Base-by-base conservation (phyloP, 2,888 invertebrate species). In the Julus scandinavius region DNA sequence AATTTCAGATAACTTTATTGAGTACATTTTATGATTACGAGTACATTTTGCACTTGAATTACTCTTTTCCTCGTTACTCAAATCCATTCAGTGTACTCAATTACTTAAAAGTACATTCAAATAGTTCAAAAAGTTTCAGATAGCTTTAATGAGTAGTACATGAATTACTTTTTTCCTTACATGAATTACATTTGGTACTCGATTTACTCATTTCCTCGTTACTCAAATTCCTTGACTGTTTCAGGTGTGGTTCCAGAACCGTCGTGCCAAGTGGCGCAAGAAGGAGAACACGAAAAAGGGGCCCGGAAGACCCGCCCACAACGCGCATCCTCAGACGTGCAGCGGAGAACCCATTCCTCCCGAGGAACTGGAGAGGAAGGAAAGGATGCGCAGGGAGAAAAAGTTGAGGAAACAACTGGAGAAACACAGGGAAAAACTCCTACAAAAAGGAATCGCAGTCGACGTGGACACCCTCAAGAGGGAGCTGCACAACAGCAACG, bases 171-270 rank as follows among this genome's bases (percentile, higher is more conserved):
- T 29, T 29, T 29, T 29, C 0, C 29, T 29, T 1, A 29, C 29
- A 29, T 29, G 29, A 29, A 29, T 29, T 29, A 29, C 29, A 29
- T 29, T 29, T 29, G 29, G 29, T 29, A 29, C 29, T 29, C 29
- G 29, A 29, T 29, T 29, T 29, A 29, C 29, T 29, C 29, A 29
- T 29, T 29, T 29, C 29, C 29, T 29, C 29, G 29, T 29, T 29
- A 49, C 45, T 86, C 45, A 13, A 11, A 29, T 29, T 29, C 29
- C 29, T 29, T 29, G 29, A 29, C 0, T 29, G 29, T 80, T 41
- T 3, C 87, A 99, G 99, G 99, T 99, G 90, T 99, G 99, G 99
- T 99, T 99, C 94, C 99, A 99, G 94, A 99, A 99, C 93, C 95
- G 99, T 58, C 94, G 99, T 89, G 99, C 99, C 87, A 99, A 99